Conservation (phyloP, 2,888 invertebrate genomes). For the Lycia hirtaria region DNA sequence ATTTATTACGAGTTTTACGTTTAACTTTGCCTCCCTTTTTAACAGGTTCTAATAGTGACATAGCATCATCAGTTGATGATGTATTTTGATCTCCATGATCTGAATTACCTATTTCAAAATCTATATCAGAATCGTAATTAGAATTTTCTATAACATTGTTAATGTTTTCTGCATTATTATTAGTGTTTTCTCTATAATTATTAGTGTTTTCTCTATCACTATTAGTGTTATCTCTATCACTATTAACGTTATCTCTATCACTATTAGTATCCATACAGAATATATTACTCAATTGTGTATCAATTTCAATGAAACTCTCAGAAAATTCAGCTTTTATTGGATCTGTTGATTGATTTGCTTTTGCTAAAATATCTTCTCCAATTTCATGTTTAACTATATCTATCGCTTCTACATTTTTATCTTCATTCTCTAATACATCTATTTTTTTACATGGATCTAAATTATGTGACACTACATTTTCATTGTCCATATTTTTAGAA, state of each 20-base stretch:
- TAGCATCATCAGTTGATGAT: conserved; percentile 36
- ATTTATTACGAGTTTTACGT: conserved; percentile 5
- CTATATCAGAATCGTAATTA: conserved; percentile 5
- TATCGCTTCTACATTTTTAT: conserved; percentile 21
- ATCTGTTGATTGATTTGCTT: neutral
- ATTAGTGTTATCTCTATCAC: neutral
- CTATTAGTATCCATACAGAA: neutral
- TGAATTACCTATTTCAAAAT: conserved; percentile 4
- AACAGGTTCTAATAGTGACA: conserved; percentile 18
- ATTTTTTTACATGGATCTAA: neutral
- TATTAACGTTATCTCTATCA: neutral
- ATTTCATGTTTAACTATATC: conserved; percentile 25
- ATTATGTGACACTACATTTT: neutral
- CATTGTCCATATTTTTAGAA: neutral
- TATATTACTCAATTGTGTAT: conserved; percentile 5
- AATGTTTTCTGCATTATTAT: neutral
- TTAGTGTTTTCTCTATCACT: neutral
- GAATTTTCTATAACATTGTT: neutral
- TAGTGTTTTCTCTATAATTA: neutral
- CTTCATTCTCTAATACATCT: neutral
- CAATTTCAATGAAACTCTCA: conserved; percentile 20
- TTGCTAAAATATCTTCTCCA: neutral
- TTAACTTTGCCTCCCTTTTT: conserved; percentile 7
- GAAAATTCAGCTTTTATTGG: conserved; percentile 11
- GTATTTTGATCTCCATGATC: neutral